phyloP scores from a whole-genome alignment of 2,888 invertebrate genomes.

The Hydropsyche betteni region DNA sequence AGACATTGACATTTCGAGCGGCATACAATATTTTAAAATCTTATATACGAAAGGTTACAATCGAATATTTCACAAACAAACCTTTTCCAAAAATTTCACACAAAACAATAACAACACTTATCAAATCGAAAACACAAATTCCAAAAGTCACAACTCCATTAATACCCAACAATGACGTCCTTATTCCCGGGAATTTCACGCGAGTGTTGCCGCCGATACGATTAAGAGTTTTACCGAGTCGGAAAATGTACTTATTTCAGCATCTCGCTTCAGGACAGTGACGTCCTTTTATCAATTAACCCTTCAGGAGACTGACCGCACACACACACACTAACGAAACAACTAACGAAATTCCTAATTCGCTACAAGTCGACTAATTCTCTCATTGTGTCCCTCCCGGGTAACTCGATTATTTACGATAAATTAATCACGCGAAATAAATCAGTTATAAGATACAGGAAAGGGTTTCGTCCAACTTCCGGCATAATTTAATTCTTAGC shows the following conservation, averaged over 20 bases:
- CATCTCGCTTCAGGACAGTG: conserved; percentile 22
- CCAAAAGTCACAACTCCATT: too few species aligned
- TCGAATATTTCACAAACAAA: not conserved
- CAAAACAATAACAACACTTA: too few species aligned
- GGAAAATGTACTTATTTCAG: conserved; percentile 22
- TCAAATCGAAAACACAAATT: too few species aligned
- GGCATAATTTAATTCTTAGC: conserved; percentile 29
- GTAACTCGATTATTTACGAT: conserved; percentile 27
- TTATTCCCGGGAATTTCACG: too few species aligned
- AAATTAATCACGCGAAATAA: conserved; percentile 26
- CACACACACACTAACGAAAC: not conserved
- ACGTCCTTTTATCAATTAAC: conserved; percentile 26
- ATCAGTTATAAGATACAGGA: not conserved
- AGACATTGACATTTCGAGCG: not conserved
- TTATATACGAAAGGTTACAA: not conserved
- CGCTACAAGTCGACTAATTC: too few species aligned
- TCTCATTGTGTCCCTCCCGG: too few species aligned
- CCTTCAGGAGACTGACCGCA: not conserved
- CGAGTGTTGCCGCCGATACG: not conserved
- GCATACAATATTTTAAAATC: not conserved
- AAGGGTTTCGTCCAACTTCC: too few species aligned
- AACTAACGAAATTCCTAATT: too few species aligned
- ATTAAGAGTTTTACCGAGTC: not conserved
- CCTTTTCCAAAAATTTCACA: not conserved
- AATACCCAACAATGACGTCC: too few species aligned